Base-by-base conservation (phyloP, 1,140 invertebrate genomes). In the Odontomachus brunneus region DNA sequence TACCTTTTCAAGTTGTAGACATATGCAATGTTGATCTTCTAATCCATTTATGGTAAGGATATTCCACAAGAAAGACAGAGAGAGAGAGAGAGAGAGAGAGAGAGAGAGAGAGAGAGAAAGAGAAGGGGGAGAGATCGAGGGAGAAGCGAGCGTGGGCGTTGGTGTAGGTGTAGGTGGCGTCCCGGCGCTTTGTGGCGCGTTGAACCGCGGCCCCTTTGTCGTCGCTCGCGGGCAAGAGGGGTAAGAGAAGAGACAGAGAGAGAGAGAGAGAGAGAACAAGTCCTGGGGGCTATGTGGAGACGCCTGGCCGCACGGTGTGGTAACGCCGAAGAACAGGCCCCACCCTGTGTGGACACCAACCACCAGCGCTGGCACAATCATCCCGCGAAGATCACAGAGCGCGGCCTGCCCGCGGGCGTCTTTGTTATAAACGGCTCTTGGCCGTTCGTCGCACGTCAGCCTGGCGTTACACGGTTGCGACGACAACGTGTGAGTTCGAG, bases 151-250 rank as follows among this genome's bases (percentile, higher is more conserved):
- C 24, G 53, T 38, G 60, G 24, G 66, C 29, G 67, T 55, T 29
- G 57, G 65, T 62, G 69, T 55, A 84, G 83, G 88, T 51, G 74
- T 85, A 89, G 89, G 90, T 90, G 91, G 89, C 90, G 91, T 93
- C 90, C 90, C 90, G 91, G 89, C 90, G 92, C 92, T 93, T 94
- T 94, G 93, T 93, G 92, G 91, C 92, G 93, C 93, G 93, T 93
- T 92, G 91, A 93, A 93, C 91, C 92, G 91, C 92, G 92, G 89
- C 87, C 91, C 91, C 91, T 94, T 93, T 93, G 91, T 94, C 91
- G 90, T 88, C 87, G 84, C 38, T 44, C 38, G 38, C 44, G 26
- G 76, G 38, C 74, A 72, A 63, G 49, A 33, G 49, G 49, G 63
- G 33, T 5, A 26, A 53, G 19, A 17, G 48, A 22, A 19, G 59